These are phyloP conservation scores for Diabrotica virgifera DNA, from an alignment of 1,140 invertebrate genomes.

Conservation along the genomic window DNA sequence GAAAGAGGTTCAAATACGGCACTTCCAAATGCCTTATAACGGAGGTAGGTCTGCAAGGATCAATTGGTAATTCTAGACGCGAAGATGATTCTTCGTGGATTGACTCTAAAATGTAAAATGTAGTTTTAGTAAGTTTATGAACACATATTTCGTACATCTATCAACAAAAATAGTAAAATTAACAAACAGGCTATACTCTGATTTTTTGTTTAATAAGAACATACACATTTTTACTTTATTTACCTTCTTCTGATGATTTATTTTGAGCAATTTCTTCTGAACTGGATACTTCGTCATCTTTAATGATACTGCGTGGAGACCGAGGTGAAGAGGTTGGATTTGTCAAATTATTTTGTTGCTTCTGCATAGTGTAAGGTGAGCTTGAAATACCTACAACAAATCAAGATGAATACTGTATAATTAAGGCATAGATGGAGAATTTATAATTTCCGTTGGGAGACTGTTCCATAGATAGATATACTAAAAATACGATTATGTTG, in stretches of 20 bases:
- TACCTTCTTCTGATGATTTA: constrained; percentile 21
- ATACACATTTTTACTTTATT: neutral
- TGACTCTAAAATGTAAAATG: neutral
- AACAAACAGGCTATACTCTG: too few species aligned
- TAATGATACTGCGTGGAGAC: constrained; percentile 40
- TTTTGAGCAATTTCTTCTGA: constrained; percentile 59
- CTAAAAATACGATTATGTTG: too few species aligned
- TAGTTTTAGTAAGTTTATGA: neutral
- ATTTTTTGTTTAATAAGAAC: too few species aligned
- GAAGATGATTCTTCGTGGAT: constrained; percentile 14
- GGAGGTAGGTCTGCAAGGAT: constrained; percentile 24
- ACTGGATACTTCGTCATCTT: constrained; percentile 73
- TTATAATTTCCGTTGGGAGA: too few species aligned
- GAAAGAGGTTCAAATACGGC: constrained; percentile 47
- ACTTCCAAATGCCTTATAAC: constrained; percentile 34
- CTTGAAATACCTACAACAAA: neutral
- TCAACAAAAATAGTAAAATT: too few species aligned
- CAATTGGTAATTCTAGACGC: constrained; percentile 41
- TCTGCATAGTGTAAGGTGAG: constrained; percentile 7
- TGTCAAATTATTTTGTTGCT: constrained; percentile 13
- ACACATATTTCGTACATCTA: too few species aligned
- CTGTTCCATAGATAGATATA: too few species aligned
- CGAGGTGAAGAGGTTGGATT: constrained; percentile 14
- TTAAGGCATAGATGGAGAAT: neutral
- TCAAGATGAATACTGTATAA: neutral